Evolutionary conservation across 2,113 vertebrate species (phyloP), one percentile per base, ranked within the genome.

Genomic region (Macquaria ambigua): DNA sequence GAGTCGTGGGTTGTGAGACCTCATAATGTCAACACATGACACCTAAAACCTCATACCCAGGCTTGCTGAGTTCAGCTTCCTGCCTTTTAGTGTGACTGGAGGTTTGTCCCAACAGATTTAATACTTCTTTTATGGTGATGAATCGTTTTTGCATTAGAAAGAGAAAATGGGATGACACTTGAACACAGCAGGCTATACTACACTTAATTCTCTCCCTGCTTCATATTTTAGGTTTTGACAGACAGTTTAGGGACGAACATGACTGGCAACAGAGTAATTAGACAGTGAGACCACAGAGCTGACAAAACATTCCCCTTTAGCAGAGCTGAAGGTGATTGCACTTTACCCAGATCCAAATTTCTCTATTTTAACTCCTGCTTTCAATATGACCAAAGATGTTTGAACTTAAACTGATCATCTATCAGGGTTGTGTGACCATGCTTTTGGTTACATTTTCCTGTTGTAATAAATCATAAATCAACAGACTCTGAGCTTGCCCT

Each of bases 371-470:
- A 79, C 55, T 69, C 79, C 79, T 76, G 74, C 59, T 89, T 85
- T 90, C 21, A 83, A 88, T 88, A 85, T 83, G 82, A 93, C 93
- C 93, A 95, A 95, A 95, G 90, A 76, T 39, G 56, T 85, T 91
- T 55, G 48, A 85, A 74, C 61, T 81, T 50, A 20, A 77, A 87
- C 69, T 11, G 34, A 79, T 81, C 6, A 7, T 81, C 74, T 28
- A 87, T 90, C 82, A 63, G 79, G 81, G 84, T 89, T 43, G 34
- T 10, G 59, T 34, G 34, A 76, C 67, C 73, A 50, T 31, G 9
- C 83, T 77, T 82, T 74, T 58, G 55, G n/a, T 37, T 73, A 75
- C 48, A 81, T 37, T 62, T 71, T 69, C 58, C 53, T 56, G 12
- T 64, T 75, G 71, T 59, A 58, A 69, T 62, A 41, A 85, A 73